Evolutionary conservation across 1,140 invertebrate genomes (phyloP).

Genomic region (Archivesica marissinica): DNA sequence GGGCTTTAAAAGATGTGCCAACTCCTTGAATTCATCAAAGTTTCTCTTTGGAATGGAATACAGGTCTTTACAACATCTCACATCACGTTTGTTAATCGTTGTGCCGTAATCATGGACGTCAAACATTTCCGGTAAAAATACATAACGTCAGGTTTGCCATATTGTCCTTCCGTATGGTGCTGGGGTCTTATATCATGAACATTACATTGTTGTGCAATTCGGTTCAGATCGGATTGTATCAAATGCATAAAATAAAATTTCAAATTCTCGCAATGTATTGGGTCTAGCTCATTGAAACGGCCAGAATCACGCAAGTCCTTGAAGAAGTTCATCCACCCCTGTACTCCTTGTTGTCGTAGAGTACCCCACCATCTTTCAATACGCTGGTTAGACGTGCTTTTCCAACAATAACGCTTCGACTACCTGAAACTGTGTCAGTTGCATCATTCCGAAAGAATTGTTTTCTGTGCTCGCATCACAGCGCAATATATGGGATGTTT

Average conservation of each 20-base stretch:
- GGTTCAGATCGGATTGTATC: slow-evolving; percentile 7
- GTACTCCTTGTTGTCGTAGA: slow-evolving; percentile 29
- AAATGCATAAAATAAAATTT: slow-evolving; percentile 15
- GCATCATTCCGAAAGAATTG: slow-evolving; percentile 32
- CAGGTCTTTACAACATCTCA: slow-evolving; percentile 3
- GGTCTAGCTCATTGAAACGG: slow-evolving; percentile 1
- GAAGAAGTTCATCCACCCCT: slow-evolving; percentile 27
- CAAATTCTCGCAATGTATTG: slow-evolving; percentile 34
- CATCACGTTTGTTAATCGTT: slow-evolving; percentile 7
- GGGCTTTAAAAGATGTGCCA: slow-evolving; percentile 27
- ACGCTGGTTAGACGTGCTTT: slow-evolving; percentile 19
- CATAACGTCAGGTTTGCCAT: slow-evolving; percentile 20
- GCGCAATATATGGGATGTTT: neutral
- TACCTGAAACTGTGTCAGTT: neutral
- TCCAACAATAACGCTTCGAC: slow-evolving; percentile 33
- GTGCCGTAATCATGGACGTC: too few species aligned
- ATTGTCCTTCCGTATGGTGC: neutral
- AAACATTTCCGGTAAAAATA: slow-evolving; percentile 30
- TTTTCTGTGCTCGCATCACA: slow-evolving; percentile 42
- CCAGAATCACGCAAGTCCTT: slow-evolving; percentile 29
- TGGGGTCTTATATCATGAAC: slow-evolving; percentile 5
- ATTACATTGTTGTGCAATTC: slow-evolving; percentile 11
- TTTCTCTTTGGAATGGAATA: neutral
- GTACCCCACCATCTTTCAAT: slow-evolving; percentile 9
- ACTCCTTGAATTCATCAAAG: slow-evolving; percentile 30